Percentiles rank a stretch among this genome's conserved stretches.
These are phyloP conservation scores for Raja brachyura DNA, from an alignment of 2,113 vertebrate genomes.

Conservation along the genomic window DNA sequence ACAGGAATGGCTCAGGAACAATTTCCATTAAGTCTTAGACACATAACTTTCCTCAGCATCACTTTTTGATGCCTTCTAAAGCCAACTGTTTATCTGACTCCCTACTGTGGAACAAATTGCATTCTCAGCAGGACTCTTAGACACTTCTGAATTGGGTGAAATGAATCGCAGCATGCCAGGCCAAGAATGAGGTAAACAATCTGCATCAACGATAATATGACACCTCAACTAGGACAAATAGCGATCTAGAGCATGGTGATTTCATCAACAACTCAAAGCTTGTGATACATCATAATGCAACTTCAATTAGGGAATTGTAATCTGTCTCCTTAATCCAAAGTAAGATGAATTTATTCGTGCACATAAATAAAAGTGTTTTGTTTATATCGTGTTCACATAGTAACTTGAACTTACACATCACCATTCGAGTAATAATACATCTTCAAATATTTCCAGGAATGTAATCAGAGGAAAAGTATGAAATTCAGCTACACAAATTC, in stretches of 20 bases:
- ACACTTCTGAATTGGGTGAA: constrained; percentile 67
- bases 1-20: constrained; percentile 54
- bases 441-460: background rate
- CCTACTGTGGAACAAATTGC: constrained; percentile 73
- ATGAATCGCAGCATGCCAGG: constrained; percentile 64
- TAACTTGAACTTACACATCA: background rate
- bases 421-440: background rate
- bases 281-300: constrained; percentile 45
- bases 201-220: constrained; percentile 71
- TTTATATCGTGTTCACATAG: background rate
- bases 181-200: constrained; percentile 59
- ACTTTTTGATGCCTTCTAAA: constrained; percentile 63
- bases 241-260: constrained; percentile 61
- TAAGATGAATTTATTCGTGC: background rate
- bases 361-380: background rate
- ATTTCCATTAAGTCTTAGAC: constrained; percentile 66
- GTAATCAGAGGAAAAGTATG: background rate
- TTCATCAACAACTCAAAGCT: constrained; percentile 56
- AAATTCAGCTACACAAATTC: background rate
- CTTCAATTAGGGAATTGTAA: background rate
- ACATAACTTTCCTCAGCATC: constrained; percentile 62
- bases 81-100: constrained; percentile 65
- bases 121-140: constrained; percentile 70
- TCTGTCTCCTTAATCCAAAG: background rate
- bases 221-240: constrained; percentile 74